Base-by-base conservation (phyloP, 2,113 vertebrate species). In the Nothocercus julius region DNA sequence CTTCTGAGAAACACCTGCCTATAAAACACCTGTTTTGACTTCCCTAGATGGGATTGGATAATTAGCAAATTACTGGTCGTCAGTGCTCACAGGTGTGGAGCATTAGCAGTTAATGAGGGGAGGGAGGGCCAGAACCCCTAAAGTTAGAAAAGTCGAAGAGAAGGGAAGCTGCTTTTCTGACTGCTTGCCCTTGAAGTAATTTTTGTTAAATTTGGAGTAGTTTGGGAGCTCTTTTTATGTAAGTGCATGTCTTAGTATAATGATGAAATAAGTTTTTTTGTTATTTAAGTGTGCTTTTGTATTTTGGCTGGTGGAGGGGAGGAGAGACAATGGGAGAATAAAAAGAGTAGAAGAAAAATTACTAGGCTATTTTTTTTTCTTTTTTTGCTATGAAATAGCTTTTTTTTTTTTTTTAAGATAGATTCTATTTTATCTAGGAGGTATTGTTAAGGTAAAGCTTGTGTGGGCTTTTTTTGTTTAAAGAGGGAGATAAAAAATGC, bases 151-250 rank as follows among this genome's bases (percentile, higher is more conserved):
- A 64, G 27, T 17, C 45, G 67, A 14, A 38, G 32, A 40, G 38
- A 25, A n/a, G 27, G 1, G 0, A 0, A 1, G 2, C 1, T 44
- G 0, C 0, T 32, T 27, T 22, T 0, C 19, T 13, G 5, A 11
- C 1, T 28, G 0, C 7, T 32, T 38, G 19, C 3, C 45, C 5
- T 4, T 34, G 3, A 5, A 6, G 8, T 7, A 7, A 6, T 25
- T 2, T 1, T 1, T 3, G 7, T 2, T 5, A 30, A 10, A 3
- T 32, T 21, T 9, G 11, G 17, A 32, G 16, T 18, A 32, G 32
- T 4, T 8, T 9, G 18, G 54, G 51, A 27, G 13, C 36, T 27
- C 2, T 32, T 17, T 54, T 17, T 17, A 17, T 30, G 14, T 32
- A 58, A 18, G 30, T 30, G 54, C 7, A 18, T 54, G 7, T 30